These are phyloP conservation scores for Anolis carolinensis DNA, from an alignment of 2,113 vertebrate genomes.

Conservation along the genomic window DNA sequence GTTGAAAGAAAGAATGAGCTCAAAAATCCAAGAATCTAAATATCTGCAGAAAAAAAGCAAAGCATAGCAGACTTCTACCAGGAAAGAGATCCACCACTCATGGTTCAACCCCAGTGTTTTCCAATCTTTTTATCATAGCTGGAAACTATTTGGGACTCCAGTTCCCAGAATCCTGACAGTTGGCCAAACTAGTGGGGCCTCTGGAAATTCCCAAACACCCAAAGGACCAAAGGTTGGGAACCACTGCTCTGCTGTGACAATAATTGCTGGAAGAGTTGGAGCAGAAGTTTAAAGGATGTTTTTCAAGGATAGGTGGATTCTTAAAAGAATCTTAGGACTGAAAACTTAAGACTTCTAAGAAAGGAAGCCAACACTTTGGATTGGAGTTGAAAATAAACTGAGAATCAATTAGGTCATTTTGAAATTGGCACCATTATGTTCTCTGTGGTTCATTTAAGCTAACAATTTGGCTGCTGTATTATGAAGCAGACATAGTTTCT, in stretches of 20 bases:
- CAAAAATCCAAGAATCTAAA: background rate
- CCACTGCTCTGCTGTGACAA: too few species aligned
- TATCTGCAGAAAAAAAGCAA: background rate
- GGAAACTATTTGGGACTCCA: too few species aligned
- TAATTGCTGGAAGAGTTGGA: too few species aligned
- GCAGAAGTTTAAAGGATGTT: background rate
- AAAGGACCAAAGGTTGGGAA: too few species aligned
- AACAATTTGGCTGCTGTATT: background rate
- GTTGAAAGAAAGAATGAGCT: background rate
- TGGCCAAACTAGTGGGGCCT: too few species aligned
- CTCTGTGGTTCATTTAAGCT: background rate
- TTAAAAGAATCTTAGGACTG: background rate
- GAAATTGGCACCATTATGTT: background rate
- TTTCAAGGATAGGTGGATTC: background rate
- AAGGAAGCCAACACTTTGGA: background rate
- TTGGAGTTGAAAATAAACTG: background rate
- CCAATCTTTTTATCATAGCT: too few species aligned
- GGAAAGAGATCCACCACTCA: background rate
- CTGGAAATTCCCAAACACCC: too few species aligned
- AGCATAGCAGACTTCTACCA: background rate
- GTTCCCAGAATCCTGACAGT: too few species aligned
- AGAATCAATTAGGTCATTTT: background rate
- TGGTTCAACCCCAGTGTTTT: background rate
- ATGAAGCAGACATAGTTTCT: background rate
- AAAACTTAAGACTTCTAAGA: background rate